Conservation (phyloP, 1,140 invertebrate species). For the Mesaphorura yosii region DNA sequence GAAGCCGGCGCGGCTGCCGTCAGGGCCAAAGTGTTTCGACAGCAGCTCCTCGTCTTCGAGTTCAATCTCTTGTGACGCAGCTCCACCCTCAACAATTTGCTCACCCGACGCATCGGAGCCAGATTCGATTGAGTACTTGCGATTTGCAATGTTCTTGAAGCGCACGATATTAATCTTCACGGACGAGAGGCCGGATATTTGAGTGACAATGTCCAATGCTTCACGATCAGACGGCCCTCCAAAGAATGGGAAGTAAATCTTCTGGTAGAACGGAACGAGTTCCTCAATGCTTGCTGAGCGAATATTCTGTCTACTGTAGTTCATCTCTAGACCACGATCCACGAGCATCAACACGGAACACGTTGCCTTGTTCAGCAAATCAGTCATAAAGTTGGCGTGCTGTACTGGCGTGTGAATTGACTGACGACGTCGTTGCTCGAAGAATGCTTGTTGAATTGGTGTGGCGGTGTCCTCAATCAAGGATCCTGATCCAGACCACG, state of each 20-base stretch:
- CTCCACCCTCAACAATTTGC: not conserved
- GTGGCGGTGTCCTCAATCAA: slow-evolving; percentile 5
- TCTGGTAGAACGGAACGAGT: slow-evolving; percentile 4
- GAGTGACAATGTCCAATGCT: slow-evolving; percentile 11
- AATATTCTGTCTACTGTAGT: not conserved
- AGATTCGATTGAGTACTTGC: not conserved
- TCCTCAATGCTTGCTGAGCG: not conserved
- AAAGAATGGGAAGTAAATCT: slow-evolving; percentile 21
- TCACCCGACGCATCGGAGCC: not conserved
- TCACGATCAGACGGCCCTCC: slow-evolving; percentile 17
- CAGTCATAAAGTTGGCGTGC: slow-evolving; percentile 18
- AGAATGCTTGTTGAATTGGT: not conserved
- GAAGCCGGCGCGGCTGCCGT: not conserved
- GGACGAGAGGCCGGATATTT: not conserved
- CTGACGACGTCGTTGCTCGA: not conserved
- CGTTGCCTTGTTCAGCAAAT: not conserved
- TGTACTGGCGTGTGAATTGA: slow-evolving; percentile 7
- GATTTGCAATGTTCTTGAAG: not conserved
- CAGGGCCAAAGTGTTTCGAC: not conserved
- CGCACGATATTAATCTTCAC: slow-evolving; percentile 11
- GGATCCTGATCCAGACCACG: slow-evolving; percentile 18
- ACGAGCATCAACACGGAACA: slow-evolving; percentile 7
- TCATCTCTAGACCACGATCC: slow-evolving; percentile 8
- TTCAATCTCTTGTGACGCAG: not conserved
- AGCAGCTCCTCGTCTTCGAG: slow-evolving; percentile 4